Base-by-base conservation (phyloP, 2,113 vertebrate genomes). In the Rallus limicola region DNA sequence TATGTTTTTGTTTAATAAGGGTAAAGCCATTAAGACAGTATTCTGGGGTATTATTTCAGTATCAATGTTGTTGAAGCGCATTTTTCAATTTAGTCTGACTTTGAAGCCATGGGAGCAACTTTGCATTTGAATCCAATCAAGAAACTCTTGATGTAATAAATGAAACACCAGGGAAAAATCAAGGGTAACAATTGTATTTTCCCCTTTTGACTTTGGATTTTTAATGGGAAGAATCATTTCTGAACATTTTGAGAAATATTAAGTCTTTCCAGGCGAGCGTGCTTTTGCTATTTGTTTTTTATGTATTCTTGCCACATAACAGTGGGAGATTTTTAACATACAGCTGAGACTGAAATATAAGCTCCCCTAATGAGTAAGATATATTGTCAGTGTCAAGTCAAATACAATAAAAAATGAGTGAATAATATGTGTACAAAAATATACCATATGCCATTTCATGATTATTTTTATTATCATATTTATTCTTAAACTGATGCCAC, bases 61-160 rank as follows among this genome's bases (percentile, higher is more conserved):
- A 95, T 96, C 95, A 72, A 23, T 92, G 88, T 92, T 93, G 92
- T 24, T 95, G 76, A 94, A 95, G 82, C 0, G 3, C 92, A 75
- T 96, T 96, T 96, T 96, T 97, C 93, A 93, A 84, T 96, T 96
- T 95, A 96, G 56, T 86, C 68, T 92, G 92, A 88, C 96, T 97
- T 96, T 96, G 93, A 97, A 96, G 93, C 96, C 86, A 86, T 88
- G 90, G 95, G 96, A 96, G 92, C 88, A 96, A 84, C 92, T 96
- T 94, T 92, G 56, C 93, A 93, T 96, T 97, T 95, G 95, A 97
- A 96, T 96, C 95, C 96, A 97, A 90, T 97, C 93, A 97, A 90
- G 88, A 77, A 90, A 56, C 86, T 93, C 92, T 93, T 94, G 90
- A 95, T 95, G 96, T 96, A 95, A 95, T 86, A 96, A 96, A 97